Conservation (phyloP, 2,888 invertebrate genomes). For the Junonia oenone region DNA sequence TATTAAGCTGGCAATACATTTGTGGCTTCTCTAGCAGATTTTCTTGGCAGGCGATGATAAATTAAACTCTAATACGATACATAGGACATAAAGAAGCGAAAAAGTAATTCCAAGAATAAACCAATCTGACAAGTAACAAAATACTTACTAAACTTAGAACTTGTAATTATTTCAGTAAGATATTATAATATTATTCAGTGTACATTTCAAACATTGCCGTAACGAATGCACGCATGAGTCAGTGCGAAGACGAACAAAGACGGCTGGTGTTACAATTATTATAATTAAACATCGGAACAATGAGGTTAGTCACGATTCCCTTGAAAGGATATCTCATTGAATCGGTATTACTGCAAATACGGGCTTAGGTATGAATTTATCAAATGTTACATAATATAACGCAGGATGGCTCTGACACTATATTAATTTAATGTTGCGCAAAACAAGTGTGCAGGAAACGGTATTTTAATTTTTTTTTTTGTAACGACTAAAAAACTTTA, state of each 20-base stretch:
- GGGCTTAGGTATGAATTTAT: neutral
- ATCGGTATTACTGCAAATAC: constrained; percentile 12
- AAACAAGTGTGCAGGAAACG: neutral
- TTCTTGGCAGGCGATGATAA: too few species aligned
- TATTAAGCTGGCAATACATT: too few species aligned
- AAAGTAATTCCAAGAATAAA: too few species aligned
- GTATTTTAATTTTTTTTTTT: neutral
- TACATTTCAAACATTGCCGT: neutral
- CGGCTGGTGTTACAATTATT: constrained; percentile 44
- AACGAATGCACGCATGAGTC: constrained; percentile 11
- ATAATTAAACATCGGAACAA: constrained; percentile 45
- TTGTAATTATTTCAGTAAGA: neutral
- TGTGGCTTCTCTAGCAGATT: too few species aligned
- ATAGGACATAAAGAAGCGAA: too few species aligned
- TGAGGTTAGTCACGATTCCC: constrained; percentile 39
- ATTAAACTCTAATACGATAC: too few species aligned
- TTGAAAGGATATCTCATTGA: constrained; percentile 34
- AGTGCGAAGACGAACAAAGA: constrained; percentile 16
- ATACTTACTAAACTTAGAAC: too few species aligned
- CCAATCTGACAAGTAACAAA: too few species aligned
- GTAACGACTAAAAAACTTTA: neutral
- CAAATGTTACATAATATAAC: neutral
- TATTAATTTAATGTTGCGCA: neutral
- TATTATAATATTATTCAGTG: neutral
- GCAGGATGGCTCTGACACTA: neutral